A percentile compares a stretch with the other conserved stretches of the same genome.
phyloP scores from a whole-genome alignment of 1,140 invertebrate genomes.

The Propsilocerus akamusi region DNA sequence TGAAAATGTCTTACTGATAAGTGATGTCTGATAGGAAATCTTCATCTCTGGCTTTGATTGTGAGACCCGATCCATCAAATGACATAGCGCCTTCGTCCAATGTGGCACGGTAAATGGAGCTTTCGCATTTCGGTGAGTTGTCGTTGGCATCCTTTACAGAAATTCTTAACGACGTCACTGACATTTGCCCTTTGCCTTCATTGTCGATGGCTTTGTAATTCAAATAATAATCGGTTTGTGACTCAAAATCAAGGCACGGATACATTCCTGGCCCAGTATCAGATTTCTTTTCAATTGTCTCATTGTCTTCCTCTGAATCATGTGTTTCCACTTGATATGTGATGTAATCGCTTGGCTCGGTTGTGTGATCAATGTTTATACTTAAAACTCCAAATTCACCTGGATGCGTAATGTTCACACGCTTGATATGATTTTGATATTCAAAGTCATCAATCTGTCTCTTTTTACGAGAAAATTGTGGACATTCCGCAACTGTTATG shows the following conservation, averaged over 20 bases:
- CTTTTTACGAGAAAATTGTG: not conserved
- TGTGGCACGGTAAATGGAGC: constrained; percentile 50
- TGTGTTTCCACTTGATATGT: constrained; percentile 9
- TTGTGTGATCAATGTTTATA: constrained; percentile 4
- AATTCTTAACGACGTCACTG: constrained; percentile 59
- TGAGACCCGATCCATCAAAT: constrained; percentile 51
- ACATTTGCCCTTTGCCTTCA: constrained; percentile 53
- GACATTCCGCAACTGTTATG: constrained; percentile 65
- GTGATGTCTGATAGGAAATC: constrained; percentile 63
- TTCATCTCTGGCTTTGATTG: constrained; percentile 53
- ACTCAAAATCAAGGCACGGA: constrained; percentile 75
- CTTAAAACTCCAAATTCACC: not conserved
- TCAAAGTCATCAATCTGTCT: not conserved
- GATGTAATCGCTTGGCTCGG: constrained; percentile 10
- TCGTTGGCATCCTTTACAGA: constrained; percentile 70
- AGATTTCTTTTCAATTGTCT: not conserved
- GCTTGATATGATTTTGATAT: constrained; percentile 4
- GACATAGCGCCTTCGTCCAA: constrained; percentile 67
- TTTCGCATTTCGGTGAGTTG: constrained; percentile 59
- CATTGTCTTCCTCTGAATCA: not conserved
- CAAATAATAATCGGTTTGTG: constrained; percentile 53
- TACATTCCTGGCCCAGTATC: constrained; percentile 25
- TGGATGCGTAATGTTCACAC: not conserved
- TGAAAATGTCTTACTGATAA: constrained; percentile 27
- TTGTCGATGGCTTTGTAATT: constrained; percentile 57